Evolutionary conservation across 2,888 invertebrate genomes (phyloP).

Genomic region (Thumatha senex): DNA sequence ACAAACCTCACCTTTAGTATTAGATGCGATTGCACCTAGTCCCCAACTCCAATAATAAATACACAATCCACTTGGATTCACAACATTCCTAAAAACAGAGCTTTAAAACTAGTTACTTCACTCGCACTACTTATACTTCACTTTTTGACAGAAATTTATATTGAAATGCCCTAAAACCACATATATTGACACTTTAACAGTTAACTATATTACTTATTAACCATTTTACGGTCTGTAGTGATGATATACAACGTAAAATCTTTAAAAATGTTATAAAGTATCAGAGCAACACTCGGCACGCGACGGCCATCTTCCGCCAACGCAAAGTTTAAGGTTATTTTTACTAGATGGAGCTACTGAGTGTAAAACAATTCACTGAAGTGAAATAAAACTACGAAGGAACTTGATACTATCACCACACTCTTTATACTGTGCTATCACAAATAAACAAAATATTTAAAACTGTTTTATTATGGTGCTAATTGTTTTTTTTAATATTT

Average conservation of each 20-base stretch:
- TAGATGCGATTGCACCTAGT: slow-evolving; percentile 51
- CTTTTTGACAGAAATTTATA: slow-evolving; percentile 69
- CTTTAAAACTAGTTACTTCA: slow-evolving; percentile 73
- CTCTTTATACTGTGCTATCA: too few species aligned
- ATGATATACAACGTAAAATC: slow-evolving; percentile 62
- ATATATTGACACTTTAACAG: slow-evolving; percentile 40
- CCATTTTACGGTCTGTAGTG: slow-evolving; percentile 49
- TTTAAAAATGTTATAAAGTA: slow-evolving; percentile 73
- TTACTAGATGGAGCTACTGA: slow-evolving; percentile 60
- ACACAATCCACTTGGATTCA: slow-evolving; percentile 76
- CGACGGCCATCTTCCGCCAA: slow-evolving; percentile 82
- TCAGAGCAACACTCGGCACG: slow-evolving; percentile 75
- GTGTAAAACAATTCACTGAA: slow-evolving; percentile 1
- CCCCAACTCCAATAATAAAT: slow-evolving; percentile 56
- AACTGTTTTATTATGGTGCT: too few species aligned
- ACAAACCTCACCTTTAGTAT: slow-evolving; percentile 59
- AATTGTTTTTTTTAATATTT: too few species aligned
- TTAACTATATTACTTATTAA: slow-evolving; percentile 47
- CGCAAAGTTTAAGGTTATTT: slow-evolving; percentile 64
- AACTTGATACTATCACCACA: too few species aligned
- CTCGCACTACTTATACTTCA: slow-evolving; percentile 63
- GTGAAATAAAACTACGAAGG: background rate
- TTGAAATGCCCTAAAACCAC: slow-evolving; percentile 50
- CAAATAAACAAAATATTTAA: too few species aligned
- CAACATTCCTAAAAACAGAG: slow-evolving; percentile 78